These are phyloP conservation scores for Siniperca knerii DNA, from an alignment of 2,113 vertebrate species.

Conservation along the genomic window DNA sequence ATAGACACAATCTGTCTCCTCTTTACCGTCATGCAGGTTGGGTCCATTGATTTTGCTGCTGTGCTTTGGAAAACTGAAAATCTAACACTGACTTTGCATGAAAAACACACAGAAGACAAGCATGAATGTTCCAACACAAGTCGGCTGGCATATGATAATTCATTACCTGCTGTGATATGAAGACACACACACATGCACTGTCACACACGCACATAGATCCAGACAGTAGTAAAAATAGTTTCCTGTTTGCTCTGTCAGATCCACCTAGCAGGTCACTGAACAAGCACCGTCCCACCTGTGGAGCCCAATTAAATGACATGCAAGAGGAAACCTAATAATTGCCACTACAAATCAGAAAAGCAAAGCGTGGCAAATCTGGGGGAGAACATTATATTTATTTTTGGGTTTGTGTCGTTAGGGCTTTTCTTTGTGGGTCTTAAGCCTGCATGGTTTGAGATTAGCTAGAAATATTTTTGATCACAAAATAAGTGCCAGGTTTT, in stretches of 20 bases:
- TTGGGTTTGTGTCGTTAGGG: not conserved
- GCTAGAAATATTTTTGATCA: conserved; percentile 16
- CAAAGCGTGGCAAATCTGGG: conserved; percentile 11
- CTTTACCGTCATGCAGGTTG: not conserved
- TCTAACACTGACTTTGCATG: not conserved
- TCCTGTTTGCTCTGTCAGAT: conserved; percentile 32
- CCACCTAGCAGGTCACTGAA: conserved; percentile 25
- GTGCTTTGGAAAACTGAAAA: conserved; percentile 1
- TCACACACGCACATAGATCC: not conserved
- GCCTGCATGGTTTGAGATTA: conserved; percentile 35
- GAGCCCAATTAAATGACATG: conserved; percentile 46
- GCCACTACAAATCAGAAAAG: conserved; percentile 18
- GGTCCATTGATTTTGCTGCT: not conserved
- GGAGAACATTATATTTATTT: conserved; percentile 13
- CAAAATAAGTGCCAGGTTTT: conserved; percentile 25
- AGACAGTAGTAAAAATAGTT: conserved; percentile 37
- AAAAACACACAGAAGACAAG: conserved; percentile 17
- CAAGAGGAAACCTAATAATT: conserved; percentile 36
- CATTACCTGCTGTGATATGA: conserved; percentile 47
- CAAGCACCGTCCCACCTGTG: conserved; percentile 53
- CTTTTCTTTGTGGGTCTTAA: conserved; percentile 1
- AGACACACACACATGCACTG: conserved; percentile 31
- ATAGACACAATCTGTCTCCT: not conserved
- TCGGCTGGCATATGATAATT: conserved; percentile 51
- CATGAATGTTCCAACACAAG: conserved; percentile 31